phyloP scores from a whole-genome alignment of 2,888 invertebrate genomes.

The Suillia variegata region DNA sequence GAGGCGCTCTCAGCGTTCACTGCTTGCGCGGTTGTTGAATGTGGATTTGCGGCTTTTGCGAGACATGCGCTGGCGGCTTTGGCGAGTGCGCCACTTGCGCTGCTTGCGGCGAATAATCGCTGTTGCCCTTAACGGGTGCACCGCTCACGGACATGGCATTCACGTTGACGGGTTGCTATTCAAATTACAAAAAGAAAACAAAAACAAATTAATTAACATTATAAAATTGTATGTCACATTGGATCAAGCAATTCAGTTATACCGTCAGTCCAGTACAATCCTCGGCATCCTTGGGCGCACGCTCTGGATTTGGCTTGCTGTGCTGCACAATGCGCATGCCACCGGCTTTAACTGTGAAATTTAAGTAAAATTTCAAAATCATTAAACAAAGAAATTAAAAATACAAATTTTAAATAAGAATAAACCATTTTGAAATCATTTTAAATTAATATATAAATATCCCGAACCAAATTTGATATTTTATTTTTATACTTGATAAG shows the following conservation, averaged over 20 bases:
- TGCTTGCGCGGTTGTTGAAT: constrained; percentile 88
- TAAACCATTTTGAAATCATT: not conserved
- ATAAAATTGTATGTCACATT: not conserved
- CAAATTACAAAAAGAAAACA: not conserved
- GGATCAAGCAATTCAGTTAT: constrained; percentile 39
- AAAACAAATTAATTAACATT: no score
- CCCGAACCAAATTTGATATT: not conserved
- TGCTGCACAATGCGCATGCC: constrained; percentile 92
- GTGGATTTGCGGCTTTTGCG: constrained; percentile 69
- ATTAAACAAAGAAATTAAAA: constrained; percentile 18
- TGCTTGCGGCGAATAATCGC: constrained; percentile 87
- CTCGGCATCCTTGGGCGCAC: constrained; percentile 71
- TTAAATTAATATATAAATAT: not conserved
- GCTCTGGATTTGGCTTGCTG: constrained; percentile 71
- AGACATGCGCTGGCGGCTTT: constrained; percentile 71
- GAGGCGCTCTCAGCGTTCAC: not conserved
- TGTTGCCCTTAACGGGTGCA: constrained; percentile 79
- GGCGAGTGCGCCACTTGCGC: constrained; percentile 85
- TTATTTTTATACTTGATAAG: no score
- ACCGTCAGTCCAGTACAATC: constrained; percentile 77
- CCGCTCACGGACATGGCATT: constrained; percentile 79
- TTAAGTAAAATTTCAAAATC: no score
- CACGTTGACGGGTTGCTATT: constrained; percentile 63
- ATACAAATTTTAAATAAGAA: no score
- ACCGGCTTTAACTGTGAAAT: constrained; percentile 90